Percentiles rank a stretch among this genome's conserved stretches.
These are phyloP conservation scores for Phoenicopterus ruber DNA, from an alignment of 2,113 vertebrate species.

Conservation along the genomic window DNA sequence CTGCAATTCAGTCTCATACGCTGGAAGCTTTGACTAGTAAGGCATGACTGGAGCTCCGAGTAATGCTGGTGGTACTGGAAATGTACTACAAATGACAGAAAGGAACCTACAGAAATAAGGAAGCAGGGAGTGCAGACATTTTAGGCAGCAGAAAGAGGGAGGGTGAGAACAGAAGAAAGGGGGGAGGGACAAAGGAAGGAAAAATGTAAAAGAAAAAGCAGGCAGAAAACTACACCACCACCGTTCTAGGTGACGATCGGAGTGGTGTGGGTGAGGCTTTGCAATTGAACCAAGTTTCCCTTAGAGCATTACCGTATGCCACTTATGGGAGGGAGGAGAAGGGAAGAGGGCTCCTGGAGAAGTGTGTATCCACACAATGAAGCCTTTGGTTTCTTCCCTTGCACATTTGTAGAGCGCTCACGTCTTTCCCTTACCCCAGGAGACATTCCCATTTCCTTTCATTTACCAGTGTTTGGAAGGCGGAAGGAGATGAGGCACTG, in stretches of 20 bases:
- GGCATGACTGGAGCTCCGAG: neutral
- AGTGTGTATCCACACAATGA: neutral
- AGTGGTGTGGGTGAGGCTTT: neutral
- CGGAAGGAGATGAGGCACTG: slow-evolving; percentile 4
- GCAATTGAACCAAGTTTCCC: neutral
- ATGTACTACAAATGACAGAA: neutral
- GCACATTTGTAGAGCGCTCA: neutral
- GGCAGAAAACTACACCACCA: neutral
- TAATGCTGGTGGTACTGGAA: neutral
- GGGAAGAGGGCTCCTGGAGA: neutral
- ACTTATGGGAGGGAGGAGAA: neutral
- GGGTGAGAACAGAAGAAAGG: neutral
- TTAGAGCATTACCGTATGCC: neutral
- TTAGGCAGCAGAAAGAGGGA: neutral
- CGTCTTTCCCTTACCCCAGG: neutral
- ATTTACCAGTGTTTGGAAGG: neutral
- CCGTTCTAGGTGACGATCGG: accelerated
- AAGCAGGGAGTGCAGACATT: neutral
- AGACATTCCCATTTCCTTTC: slow-evolving; percentile 37
- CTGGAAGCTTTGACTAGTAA: neutral
- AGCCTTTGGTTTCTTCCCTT: slow-evolving; percentile 12
- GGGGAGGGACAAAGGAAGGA: neutral
- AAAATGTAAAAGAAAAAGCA: neutral
- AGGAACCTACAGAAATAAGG: neutral
- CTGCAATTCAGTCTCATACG: neutral